phyloP scores from a whole-genome alignment of 2,797 vertebrate species.

The Diglossa cyanea region DNA sequence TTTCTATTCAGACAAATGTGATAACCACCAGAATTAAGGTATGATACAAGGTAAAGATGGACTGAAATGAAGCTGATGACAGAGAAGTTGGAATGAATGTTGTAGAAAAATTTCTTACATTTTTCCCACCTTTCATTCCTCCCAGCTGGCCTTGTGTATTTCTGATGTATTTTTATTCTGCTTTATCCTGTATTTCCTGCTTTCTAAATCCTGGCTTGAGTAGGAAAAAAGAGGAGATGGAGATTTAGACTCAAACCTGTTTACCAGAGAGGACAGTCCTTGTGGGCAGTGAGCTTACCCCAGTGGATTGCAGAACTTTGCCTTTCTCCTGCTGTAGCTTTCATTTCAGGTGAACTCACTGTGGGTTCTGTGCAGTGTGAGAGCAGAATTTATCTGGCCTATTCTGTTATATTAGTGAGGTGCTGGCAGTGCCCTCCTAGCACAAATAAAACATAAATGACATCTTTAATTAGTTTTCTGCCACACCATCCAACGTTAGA shows the following conservation, averaged over 20 bases:
- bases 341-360: not conserved
- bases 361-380: not conserved
- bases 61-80: not conserved
- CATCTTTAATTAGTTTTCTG: constrained; percentile 1
- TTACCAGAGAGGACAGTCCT: not conserved
- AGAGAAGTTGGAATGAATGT: not conserved
- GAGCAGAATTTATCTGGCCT: not conserved
- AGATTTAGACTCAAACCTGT: not conserved
- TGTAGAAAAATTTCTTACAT: not conserved
- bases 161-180: not conserved
- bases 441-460: not conserved
- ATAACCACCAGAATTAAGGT: not conserved
- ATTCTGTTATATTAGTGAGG: not conserved
- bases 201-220: not conserved
- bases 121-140: not conserved
- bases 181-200: not conserved
- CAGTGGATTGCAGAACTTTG: not conserved
- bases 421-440: not conserved
- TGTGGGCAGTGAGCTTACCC: not conserved
- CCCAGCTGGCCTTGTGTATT: not conserved
- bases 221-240: not conserved
- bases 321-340: not conserved
- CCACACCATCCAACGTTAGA: not conserved
- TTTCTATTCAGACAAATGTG: not conserved
- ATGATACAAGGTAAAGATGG: not conserved